Conservation (phyloP, 2,888 invertebrate genomes). For the Sminthurides aquaticus region DNA sequence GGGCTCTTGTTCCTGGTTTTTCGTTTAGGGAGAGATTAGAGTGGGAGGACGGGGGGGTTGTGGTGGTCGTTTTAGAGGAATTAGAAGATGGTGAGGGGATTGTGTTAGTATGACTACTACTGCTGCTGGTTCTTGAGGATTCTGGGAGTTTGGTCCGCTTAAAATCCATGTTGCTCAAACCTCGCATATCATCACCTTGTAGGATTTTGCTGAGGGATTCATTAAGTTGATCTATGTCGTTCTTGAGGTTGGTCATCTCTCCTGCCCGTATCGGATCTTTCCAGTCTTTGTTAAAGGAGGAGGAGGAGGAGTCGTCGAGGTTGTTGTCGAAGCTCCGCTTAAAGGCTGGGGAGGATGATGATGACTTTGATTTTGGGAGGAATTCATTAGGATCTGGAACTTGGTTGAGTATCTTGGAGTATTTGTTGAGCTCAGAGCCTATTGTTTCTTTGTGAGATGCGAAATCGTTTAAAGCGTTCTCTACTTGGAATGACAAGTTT, state of each 20-base stretch:
- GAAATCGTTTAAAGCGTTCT: not conserved
- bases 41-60: not conserved
- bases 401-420: not conserved
- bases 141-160: not conserved
- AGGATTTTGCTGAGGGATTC: not conserved
- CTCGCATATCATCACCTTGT: not conserved
- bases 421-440: not conserved
- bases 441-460: not conserved
- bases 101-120: not conserved
- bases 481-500: not conserved
- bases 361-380: not conserved
- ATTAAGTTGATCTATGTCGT: slow-evolving; percentile 1
- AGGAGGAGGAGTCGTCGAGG: not conserved
- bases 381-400: not conserved
- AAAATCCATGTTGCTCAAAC: not conserved
- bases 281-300: not conserved
- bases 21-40: too few relatives aligned
- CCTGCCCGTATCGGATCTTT: not conserved
- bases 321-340: not conserved
- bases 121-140: not conserved
- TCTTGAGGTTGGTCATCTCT: not conserved
- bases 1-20: not conserved
- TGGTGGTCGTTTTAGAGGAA: not conserved
- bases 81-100: not conserved
- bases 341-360: not conserved